Evolutionary conservation across 2,888 invertebrate genomes (phyloP).

Genomic region (Panopea generosa): DNA sequence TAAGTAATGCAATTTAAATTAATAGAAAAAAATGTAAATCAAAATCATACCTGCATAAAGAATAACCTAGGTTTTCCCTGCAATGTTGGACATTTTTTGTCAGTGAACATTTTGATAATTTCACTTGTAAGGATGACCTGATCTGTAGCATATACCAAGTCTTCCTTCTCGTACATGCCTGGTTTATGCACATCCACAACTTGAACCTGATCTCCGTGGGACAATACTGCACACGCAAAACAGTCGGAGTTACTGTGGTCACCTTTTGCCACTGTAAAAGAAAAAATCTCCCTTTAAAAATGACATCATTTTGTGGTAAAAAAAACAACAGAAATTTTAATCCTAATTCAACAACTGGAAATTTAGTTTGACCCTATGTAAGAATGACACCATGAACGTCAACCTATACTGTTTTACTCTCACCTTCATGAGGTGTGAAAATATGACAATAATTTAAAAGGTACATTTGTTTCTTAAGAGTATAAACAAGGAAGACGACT

Average conservation of each 20-base stretch:
- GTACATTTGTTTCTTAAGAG: too few relatives aligned
- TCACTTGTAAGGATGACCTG: slow-evolving; percentile 57
- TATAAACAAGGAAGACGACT: too few relatives aligned
- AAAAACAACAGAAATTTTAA: background rate
- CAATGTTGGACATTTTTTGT: slow-evolving; percentile 91
- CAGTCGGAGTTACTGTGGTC: slow-evolving; percentile 95
- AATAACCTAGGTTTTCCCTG: slow-evolving; percentile 94
- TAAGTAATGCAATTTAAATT: too few relatives aligned
- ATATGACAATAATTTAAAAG: too few relatives aligned
- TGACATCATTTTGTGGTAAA: too few relatives aligned
- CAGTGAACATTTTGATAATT: slow-evolving; percentile 88
- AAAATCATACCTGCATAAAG: slow-evolving; percentile 89
- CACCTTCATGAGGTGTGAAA: too few relatives aligned
- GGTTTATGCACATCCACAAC: slow-evolving; percentile 93
- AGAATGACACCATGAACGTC: too few relatives aligned
- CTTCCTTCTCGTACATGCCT: slow-evolving; percentile 88
- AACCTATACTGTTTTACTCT: too few relatives aligned
- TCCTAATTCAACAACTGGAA: too few relatives aligned
- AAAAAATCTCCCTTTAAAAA: too few relatives aligned
- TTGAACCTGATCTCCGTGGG: slow-evolving; percentile 95
- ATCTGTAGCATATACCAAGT: slow-evolving; percentile 66
- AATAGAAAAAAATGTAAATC: too few relatives aligned
- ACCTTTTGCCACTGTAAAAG: slow-evolving; percentile 39
- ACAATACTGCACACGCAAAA: slow-evolving; percentile 92
- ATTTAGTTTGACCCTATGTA: too few relatives aligned